A percentile compares a stretch with the other conserved stretches of the same genome.
These are phyloP conservation scores for Clarias laeviceps DNA, from an alignment of 2,797 vertebrate genomes.

Conservation along the genomic window DNA sequence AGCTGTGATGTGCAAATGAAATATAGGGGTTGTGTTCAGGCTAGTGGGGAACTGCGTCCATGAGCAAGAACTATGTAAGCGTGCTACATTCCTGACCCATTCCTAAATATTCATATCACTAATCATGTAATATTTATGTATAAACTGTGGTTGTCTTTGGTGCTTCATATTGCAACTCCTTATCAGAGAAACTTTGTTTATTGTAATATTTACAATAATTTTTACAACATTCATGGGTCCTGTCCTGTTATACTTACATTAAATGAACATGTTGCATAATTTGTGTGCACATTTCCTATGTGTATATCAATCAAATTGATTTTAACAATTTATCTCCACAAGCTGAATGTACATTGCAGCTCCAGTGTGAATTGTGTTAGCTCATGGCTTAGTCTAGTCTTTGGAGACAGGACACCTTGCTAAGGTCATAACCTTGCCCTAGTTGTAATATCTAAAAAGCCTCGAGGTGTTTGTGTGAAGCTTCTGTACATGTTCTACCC, in stretches of 20 bases:
- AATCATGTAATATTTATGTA: conserved; percentile 4
- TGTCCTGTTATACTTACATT: background rate
- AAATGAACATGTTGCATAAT: too few species aligned
- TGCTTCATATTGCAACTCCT: background rate
- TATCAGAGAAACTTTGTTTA: background rate
- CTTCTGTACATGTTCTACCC: background rate
- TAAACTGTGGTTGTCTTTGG: background rate
- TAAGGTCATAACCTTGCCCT: background rate
- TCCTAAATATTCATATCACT: conserved; percentile 17
- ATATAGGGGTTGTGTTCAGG: conserved; percentile 20
- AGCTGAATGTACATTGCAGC: background rate
- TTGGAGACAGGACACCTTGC: background rate
- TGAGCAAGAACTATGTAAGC: background rate
- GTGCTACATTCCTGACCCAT: conserved; percentile 18
- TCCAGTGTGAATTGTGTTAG: conserved; percentile 8
- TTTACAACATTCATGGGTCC: background rate
- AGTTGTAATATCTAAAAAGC: conserved; percentile 5
- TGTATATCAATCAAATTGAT: background rate
- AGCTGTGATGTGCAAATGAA: conserved; percentile 20
- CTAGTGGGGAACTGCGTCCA: conserved; percentile 15
- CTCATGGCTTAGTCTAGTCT: conserved; percentile 2
- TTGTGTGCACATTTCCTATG: background rate
- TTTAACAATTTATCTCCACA: background rate
- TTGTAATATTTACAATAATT: background rate
- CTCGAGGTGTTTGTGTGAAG: background rate